Conservation (phyloP, 2,113 vertebrate genomes). For the Siniperca chuatsi region DNA sequence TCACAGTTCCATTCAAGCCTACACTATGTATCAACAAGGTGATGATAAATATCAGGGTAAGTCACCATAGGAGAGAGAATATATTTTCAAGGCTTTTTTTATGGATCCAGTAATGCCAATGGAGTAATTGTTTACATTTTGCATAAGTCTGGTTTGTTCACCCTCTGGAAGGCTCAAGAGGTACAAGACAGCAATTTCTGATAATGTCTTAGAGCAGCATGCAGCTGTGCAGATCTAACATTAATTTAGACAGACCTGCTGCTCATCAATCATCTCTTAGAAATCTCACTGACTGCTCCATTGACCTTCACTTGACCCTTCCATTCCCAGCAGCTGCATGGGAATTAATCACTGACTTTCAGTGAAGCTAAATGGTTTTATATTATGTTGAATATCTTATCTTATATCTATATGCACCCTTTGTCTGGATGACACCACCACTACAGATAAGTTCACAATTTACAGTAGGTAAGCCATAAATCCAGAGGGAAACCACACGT, state of each 20-base stretch:
- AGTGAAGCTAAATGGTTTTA: slow-evolving; percentile 13
- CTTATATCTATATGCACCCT: slow-evolving; percentile 7
- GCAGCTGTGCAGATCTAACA: slow-evolving; percentile 5
- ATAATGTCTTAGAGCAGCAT: background rate
- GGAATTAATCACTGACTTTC: slow-evolving; percentile 20
- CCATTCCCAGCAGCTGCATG: background rate
- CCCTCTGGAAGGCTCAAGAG: background rate
- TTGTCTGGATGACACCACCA: slow-evolving; percentile 9
- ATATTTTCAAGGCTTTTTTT: no score
- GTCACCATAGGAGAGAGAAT: no score
- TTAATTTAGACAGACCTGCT: slow-evolving; percentile 32
- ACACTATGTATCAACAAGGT: background rate
- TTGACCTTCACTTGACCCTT: slow-evolving; percentile 48
- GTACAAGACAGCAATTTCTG: background rate
- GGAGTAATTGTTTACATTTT: background rate
- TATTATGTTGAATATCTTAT: slow-evolving; percentile 1
- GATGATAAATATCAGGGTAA: no score
- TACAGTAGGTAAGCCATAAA: background rate
- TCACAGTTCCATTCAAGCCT: background rate
- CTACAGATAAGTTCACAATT: slow-evolving; percentile 15
- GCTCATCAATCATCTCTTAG: slow-evolving; percentile 55
- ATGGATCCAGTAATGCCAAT: background rate
- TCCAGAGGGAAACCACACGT: no score
- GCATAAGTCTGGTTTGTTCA: background rate
- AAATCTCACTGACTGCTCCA: slow-evolving; percentile 40